Percentiles rank a stretch among this genome's conserved stretches.
phyloP scores from a whole-genome alignment of 2,888 invertebrate species.

The Acrocyrtus sp. region DNA sequence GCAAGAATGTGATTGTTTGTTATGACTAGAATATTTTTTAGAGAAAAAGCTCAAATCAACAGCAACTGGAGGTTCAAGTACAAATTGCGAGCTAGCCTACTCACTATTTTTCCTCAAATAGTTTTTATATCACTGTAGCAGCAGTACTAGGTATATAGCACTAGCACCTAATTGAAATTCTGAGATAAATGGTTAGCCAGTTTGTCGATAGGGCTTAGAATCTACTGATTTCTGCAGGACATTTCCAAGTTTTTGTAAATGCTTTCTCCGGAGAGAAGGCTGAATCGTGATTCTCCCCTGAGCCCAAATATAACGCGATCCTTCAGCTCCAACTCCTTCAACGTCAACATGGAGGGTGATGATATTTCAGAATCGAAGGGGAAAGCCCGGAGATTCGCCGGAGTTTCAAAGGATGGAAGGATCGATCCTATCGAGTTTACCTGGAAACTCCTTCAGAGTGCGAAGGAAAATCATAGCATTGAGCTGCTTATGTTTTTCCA shows the following conservation, averaged over 20 bases:
- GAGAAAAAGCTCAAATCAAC: too few species aligned
- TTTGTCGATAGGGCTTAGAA: too few species aligned
- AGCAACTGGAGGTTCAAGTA: too few species aligned
- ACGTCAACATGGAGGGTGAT: slow-evolving; percentile 27
- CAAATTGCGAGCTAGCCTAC: too few species aligned
- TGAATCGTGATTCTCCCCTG: slow-evolving; percentile 24
- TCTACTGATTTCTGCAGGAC: too few species aligned
- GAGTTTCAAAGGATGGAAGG: slow-evolving; percentile 21
- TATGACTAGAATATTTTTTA: too few species aligned
- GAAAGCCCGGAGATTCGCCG: slow-evolving; percentile 14
- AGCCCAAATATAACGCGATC: slow-evolving; percentile 3
- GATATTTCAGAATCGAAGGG: slow-evolving; percentile 32
- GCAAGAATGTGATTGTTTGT: too few species aligned
- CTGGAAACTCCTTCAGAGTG: slow-evolving; percentile 37
- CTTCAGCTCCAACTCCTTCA: slow-evolving; percentile 15
- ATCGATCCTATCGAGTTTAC: slow-evolving; percentile 26
- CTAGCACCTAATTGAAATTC: too few species aligned
- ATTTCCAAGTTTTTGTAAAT: neutral
- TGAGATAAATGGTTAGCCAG: too few species aligned
- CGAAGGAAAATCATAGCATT: slow-evolving; percentile 54
- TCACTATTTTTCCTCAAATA: too few species aligned
- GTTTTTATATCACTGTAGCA: too few species aligned
- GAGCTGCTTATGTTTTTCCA: slow-evolving; percentile 56
- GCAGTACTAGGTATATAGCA: too few species aligned
- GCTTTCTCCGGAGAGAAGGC: slow-evolving; percentile 37